Evolutionary conservation across 2,113 vertebrate genomes (phyloP).

Genomic region (Amblyopsis rosae): DNA sequence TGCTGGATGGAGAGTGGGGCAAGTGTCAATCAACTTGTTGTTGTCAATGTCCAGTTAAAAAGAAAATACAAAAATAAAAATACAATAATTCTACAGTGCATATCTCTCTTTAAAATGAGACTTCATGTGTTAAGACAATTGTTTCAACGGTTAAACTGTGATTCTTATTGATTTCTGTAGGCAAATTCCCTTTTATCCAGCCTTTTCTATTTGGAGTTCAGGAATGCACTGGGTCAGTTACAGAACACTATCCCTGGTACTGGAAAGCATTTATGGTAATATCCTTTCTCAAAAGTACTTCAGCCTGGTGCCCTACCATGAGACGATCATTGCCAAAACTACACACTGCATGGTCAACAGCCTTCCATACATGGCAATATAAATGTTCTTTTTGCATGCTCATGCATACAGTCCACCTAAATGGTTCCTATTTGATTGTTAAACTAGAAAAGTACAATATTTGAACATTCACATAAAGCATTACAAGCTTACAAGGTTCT

Average conservation of each 20-base stretch:
- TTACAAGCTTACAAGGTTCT: neutral
- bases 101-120: too few species aligned
- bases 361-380: neutral
- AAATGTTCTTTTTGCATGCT: neutral
- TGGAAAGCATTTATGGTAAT: neutral
- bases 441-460: slow-evolving; percentile 4
- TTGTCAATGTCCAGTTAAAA: too few species aligned
- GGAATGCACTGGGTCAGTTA: neutral
- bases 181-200: neutral
- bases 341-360: neutral
- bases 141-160: too few species aligned
- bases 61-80: too few species aligned
- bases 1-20: too few species aligned
- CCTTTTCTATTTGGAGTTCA: neutral
- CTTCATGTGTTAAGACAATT: too few species aligned
- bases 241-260: neutral
- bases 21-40: too few species aligned
- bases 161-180: neutral
- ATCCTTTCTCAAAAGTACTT: neutral
- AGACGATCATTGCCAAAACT: neutral
- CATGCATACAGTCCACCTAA: neutral
- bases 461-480: neutral
- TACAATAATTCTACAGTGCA: too few species aligned
- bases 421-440: neutral
- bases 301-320: neutral